Base-by-base conservation (phyloP, 2,113 vertebrate genomes). In the Eudorcas thomsonii region DNA sequence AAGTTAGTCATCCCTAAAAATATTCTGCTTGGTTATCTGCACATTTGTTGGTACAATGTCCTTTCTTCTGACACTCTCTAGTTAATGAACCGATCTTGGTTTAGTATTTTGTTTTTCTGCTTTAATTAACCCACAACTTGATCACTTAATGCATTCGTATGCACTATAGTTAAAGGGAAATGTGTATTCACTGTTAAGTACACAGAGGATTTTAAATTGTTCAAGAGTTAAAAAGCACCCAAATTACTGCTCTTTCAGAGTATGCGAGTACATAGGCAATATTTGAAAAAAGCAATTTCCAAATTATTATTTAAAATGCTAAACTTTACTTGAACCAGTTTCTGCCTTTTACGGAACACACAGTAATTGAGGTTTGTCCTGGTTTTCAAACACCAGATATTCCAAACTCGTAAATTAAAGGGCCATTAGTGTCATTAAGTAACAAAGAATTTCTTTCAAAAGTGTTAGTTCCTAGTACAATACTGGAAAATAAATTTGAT, bases 291-390 rank as follows among this genome's bases (percentile, higher is more conserved):
- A 36, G n/a, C 45, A 81, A 60, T 82, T 93, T 96, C n/a, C 23
- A 93, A 89, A 88, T 87, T 48, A 93, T 17, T 52, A 62, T 17
- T 88, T 88, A 88, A 95, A 95, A 94, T 54, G 50, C 60, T 83
- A 71, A 74, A n/a, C 25, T 82, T 83, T n/a, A 92, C n/a, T 39
- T 91, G 25, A 88, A 14, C 6, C 23, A 81, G 39, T 74, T 77
- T 95, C 55, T 85, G 50, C 28, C 15, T 88, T 88, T 90, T 57
- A 83, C 36, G 33, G 54, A 33, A 95, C 33, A 64, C 5, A 81
- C 54, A 77, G 13, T 57, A 54, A 92, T 74, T 95, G 43, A 94
- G 17, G 19, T 62, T 45, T 95, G 52, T 67, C 88, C 71, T 86
- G 39, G 25, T 62, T 83, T 97, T 92, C 59, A 82, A 82, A 96